These are phyloP conservation scores for Temnothorax nylanderi DNA, from an alignment of 1,140 invertebrate species.

Conservation along the genomic window DNA sequence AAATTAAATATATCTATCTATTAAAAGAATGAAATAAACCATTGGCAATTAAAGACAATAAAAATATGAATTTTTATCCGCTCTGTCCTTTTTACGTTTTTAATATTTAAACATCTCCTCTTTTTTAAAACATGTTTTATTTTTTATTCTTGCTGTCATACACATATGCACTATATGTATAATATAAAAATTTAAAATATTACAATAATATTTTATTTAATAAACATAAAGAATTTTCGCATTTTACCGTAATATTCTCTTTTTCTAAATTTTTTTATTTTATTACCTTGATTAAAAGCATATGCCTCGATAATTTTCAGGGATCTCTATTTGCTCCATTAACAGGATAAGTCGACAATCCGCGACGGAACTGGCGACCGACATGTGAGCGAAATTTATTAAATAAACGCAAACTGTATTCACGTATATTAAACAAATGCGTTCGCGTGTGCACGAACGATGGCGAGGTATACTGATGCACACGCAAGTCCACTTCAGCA, in stretches of 20 bases:
- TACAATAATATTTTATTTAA: background rate
- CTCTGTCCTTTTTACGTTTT: no score
- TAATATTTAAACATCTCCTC: no score
- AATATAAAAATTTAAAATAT: background rate
- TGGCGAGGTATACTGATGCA: background rate
- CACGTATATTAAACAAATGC: background rate
- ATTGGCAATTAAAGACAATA: no score
- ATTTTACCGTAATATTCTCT: background rate
- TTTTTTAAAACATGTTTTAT: background rate
- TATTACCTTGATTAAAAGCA: constrained; percentile 1
- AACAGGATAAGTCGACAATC: constrained; percentile 76
- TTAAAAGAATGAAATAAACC: no score
- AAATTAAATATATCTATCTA: background rate
- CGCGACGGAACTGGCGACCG: constrained; percentile 64
- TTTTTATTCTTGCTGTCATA: background rate
- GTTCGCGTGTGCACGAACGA: background rate
- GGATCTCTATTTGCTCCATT: constrained; percentile 74
- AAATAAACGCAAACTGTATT: constrained; percentile 39
- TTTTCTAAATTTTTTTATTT: background rate
- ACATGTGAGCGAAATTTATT: constrained; percentile 74
- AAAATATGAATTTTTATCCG: no score
- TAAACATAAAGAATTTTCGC: background rate
- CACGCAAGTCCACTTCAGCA: background rate
- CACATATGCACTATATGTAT: background rate
- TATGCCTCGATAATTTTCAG: constrained; percentile 64